Conservation (phyloP, 2,888 invertebrate genomes). For the Protonemura montana region DNA sequence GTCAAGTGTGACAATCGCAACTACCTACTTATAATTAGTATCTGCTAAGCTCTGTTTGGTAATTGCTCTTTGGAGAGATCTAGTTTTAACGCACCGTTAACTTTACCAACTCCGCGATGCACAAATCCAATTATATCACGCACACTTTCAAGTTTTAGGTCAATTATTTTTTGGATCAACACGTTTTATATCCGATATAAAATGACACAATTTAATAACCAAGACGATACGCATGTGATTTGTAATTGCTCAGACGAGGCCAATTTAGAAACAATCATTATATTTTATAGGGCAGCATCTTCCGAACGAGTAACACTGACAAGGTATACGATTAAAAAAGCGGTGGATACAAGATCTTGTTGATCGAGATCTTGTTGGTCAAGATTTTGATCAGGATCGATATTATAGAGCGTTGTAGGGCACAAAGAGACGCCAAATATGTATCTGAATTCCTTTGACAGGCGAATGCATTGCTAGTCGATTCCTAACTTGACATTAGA, state of each 20-base stretch:
- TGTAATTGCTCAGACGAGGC: not conserved
- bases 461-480: too few species aligned
- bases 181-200: not conserved
- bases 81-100: constrained; percentile 37
- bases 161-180: constrained; percentile 18
- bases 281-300: constrained; percentile 56
- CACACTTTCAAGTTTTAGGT: constrained; percentile 35
- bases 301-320: constrained; percentile 78
- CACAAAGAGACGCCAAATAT: too few species aligned
- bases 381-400: too few species aligned
- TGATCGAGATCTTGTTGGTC: not conserved
- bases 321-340: constrained; percentile 59
- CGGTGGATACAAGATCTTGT: not conserved
- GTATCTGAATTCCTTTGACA: too few species aligned
- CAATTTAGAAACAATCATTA: not conserved
- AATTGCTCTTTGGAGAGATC: constrained; percentile 15
- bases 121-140: not conserved
- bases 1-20: not conserved
- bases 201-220: not conserved
- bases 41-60: constrained; percentile 25
- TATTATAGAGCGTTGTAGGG: too few species aligned
- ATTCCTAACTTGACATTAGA: too few species aligned
- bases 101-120: not conserved
- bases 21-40: not conserved
- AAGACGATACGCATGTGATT: not conserved